Evolutionary conservation across 1,140 invertebrate species (phyloP), one percentile per base, ranked within the genome.

Genomic region (Piezodorus guildinii): DNA sequence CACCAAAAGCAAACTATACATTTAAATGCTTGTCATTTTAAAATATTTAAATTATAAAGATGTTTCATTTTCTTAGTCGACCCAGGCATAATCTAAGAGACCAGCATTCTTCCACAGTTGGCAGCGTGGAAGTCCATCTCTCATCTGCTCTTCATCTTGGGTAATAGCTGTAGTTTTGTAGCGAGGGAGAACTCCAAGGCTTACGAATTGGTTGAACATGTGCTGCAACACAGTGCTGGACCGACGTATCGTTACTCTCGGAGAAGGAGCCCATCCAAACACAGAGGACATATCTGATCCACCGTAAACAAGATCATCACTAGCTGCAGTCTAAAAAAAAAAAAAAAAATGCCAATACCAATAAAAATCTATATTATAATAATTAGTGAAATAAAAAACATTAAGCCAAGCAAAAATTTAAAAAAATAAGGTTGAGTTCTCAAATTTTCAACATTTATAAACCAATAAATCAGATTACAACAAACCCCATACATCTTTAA

Each of bases 101-200:
- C 52, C 52, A 23, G 52, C 52, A 16, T 56, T 19, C 23, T 25
- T 56, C 52, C 52, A 56, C 10, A 56, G 23, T 4, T 56, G 52
- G 14, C 52, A 56, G 2, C 52, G 17, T 21, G 52, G 52, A 16
- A 56, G 52, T 25, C 52, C 52, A 4, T 56, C 52, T 56, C 23
- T 21, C 17, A 56, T 16, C 15, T 19, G 23, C 14, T 19, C 17
- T 56, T 16, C 15, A 25, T 56, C 52, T 14, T 56, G 52, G 5
- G 14, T 21, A 10, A 56, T 56, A 15, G 3, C 15, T 27, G 52
- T 56, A 16, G 52, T 23, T 15, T 56, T 21, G 21, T 56, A 25
- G 19, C 15, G 19, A 5, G 52, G 52, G 10, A 56, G 21, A 16
- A 23, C 52, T 23, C 52, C 52, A 23, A 56, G 52, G 15, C 19